Percentiles rank a stretch among this genome's conserved stretches.
These are phyloP conservation scores for Litoditis marina DNA, from an alignment of 2,888 invertebrate genomes.

Conservation along the genomic window DNA sequence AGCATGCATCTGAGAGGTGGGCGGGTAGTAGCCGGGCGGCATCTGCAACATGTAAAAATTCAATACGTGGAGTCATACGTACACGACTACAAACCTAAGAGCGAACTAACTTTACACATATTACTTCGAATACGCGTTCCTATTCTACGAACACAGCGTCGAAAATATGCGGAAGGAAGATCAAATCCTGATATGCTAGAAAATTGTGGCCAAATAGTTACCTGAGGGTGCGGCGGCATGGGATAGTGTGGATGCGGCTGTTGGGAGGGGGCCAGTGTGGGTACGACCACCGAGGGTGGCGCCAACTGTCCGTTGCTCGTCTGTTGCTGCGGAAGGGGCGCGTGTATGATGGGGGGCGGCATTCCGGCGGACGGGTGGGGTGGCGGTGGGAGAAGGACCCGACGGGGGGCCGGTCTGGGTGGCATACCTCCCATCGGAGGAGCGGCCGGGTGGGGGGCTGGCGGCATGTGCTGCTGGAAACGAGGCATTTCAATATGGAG, in stretches of 20 bases:
- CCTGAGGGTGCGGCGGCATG: conserved; percentile 5
- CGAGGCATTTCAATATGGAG: too few relatives aligned
- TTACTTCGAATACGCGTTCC: too few relatives aligned
- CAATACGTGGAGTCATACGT: conserved; percentile 10
- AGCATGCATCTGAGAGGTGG: conserved; percentile 1
- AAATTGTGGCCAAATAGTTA: too few relatives aligned
- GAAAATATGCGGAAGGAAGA: too few relatives aligned
- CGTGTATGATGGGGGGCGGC: conserved; percentile 25
- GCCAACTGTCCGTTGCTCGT: conserved; percentile 31
- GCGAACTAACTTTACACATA: too few relatives aligned
- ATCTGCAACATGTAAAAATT: conserved; percentile 6
- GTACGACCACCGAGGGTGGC: conserved; percentile 37
- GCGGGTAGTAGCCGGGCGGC: not conserved
- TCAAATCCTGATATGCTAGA: too few relatives aligned
- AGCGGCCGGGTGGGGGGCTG: not conserved
- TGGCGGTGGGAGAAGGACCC: conserved; percentile 50
- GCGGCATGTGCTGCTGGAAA: too few relatives aligned
- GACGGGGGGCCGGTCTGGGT: conserved; percentile 25
- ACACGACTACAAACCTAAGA: too few relatives aligned
- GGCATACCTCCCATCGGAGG: conserved; percentile 19
- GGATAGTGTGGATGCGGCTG: too few relatives aligned
- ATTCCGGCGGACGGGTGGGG: conserved; percentile 17
- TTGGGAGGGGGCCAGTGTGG: conserved; percentile 22
- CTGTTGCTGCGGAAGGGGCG: conserved; percentile 27
- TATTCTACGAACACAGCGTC: too few relatives aligned